phyloP scores from a whole-genome alignment of 2,888 invertebrate species.

The Mimachlamys varia region DNA sequence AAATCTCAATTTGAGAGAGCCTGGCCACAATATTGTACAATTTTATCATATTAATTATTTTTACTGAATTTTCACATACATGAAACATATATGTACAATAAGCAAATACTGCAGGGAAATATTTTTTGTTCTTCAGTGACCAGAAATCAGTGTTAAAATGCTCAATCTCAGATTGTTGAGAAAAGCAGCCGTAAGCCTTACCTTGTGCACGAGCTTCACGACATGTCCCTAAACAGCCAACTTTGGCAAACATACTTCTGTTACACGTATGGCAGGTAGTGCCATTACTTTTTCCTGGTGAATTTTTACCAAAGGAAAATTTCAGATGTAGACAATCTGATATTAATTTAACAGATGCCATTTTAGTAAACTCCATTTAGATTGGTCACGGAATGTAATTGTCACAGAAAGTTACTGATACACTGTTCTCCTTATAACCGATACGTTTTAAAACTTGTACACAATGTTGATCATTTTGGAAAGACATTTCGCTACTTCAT shows the following conservation, averaged over 20 bases:
- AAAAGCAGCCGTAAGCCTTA: not conserved
- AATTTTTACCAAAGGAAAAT: constrained; percentile 8
- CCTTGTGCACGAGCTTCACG: not conserved
- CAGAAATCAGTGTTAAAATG: too few relatives aligned
- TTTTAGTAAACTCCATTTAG: constrained; percentile 48
- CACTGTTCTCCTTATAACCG: too few relatives aligned
- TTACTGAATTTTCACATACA: too few relatives aligned
- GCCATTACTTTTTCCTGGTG: not conserved
- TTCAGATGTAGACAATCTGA: constrained; percentile 49
- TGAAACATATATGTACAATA: too few relatives aligned
- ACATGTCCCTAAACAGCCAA: not conserved
- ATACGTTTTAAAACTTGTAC: too few relatives aligned
- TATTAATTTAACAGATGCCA: constrained; percentile 44
- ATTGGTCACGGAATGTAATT: not conserved
- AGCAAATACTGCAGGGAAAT: too few relatives aligned
- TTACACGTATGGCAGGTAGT: constrained; percentile 1
- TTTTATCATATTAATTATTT: too few relatives aligned
- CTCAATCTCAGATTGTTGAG: too few relatives aligned
- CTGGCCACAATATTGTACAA: too few relatives aligned
- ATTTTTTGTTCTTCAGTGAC: too few relatives aligned
- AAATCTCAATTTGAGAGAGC: too few relatives aligned
- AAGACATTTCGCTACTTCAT: not conserved
- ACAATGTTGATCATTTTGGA: not conserved
- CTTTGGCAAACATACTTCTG: constrained; percentile 1
- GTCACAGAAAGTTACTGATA: too few relatives aligned